These are phyloP conservation scores for Eudyptes chrysolophus DNA, from an alignment of 2,113 vertebrate genomes.

Conservation along the genomic window DNA sequence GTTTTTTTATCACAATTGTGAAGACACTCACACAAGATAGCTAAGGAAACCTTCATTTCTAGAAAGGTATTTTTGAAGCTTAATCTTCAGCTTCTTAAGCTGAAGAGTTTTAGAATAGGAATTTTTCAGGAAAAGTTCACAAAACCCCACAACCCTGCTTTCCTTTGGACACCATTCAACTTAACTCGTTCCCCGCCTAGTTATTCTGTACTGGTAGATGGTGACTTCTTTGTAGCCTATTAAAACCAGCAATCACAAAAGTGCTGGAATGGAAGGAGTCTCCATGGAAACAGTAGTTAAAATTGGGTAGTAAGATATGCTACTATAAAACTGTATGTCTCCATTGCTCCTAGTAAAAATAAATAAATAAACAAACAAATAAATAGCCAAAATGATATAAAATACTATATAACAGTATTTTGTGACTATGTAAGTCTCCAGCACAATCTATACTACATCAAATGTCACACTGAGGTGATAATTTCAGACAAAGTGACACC, in stretches of 20 bases:
- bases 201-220: neutral
- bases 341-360: neutral
- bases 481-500: neutral
- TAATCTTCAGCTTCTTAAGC: neutral
- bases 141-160: neutral
- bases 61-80: neutral
- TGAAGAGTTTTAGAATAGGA: neutral
- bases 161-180: neutral
- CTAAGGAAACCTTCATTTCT: neutral
- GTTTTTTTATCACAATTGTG: neutral
- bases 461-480: neutral
- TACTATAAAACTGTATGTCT: neutral
- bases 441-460: neutral
- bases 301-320: neutral
- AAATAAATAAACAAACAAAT: neutral
- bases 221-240: neutral
- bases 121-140: neutral
- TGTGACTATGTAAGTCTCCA: neutral
- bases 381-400: neutral
- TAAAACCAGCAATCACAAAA: neutral
- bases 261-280: neutral
- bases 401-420: neutral
- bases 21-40: neutral
- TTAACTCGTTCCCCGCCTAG: neutral
- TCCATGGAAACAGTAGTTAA: conserved; percentile 5